Evolutionary conservation across 2,797 vertebrate genomes (phyloP).

Genomic region (Pterois miles): DNA sequence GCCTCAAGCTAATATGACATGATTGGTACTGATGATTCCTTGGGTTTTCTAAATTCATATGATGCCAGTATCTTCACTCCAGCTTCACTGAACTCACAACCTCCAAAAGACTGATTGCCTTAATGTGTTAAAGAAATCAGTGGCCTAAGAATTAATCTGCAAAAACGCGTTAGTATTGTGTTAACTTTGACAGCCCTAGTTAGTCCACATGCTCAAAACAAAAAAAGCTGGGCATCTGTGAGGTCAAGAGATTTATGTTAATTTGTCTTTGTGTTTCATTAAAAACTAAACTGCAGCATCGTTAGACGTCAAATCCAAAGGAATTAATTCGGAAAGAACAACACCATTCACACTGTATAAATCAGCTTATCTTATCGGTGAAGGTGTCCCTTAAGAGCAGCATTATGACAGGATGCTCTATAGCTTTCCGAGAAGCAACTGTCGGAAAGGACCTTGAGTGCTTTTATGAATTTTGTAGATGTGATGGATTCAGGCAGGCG

Average conservation of each 20-base stretch:
- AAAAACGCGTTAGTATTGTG: no score
- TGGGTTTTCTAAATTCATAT: no score
- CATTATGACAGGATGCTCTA: conserved; percentile 17
- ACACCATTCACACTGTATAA: not conserved
- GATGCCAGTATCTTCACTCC: no score
- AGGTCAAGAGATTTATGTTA: not conserved
- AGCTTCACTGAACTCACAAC: no score
- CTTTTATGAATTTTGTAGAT: conserved; percentile 34
- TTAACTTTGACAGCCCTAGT: no score
- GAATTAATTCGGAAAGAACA: not conserved
- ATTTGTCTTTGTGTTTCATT: conserved; percentile 1
- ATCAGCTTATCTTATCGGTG: conserved; percentile 2
- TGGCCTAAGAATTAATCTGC: no score
- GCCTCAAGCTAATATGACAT: no score
- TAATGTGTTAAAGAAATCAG: no score
- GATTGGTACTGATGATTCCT: no score
- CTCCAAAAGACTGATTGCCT: no score
- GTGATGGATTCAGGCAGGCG: conserved; percentile 40
- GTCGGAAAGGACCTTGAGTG: conserved; percentile 7
- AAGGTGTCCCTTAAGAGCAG: conserved; percentile 26
- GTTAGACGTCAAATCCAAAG: not conserved
- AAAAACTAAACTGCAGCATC: not conserved
- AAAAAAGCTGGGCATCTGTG: not conserved
- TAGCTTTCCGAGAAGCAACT: conserved; percentile 11
- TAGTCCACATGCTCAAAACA: conserved; percentile 1